Base-by-base conservation (phyloP, 2,797 vertebrate species). In the Enteromius anoplus region DNA sequence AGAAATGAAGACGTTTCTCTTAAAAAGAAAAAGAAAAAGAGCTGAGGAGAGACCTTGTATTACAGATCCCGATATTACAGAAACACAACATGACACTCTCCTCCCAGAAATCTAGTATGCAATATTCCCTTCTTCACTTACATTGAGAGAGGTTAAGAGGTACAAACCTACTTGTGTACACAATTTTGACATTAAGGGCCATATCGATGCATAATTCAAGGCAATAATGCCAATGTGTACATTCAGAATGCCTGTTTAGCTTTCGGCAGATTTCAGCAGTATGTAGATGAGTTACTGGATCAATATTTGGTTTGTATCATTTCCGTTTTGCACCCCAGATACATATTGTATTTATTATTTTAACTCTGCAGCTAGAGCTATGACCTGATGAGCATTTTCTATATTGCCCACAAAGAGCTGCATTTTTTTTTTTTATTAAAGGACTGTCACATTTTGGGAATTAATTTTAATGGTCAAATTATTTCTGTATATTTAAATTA, bases 1-100 rank as follows among this genome's bases (percentile, higher is more conserved):
- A 72, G 87, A 87, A 87, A 90, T 89, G 68, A 86, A 88, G 86
- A 87, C 83, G 88, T 88, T 84, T 84, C 65, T 86, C 60, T 78
- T 80, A 64, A 88, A 82, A 75, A 60, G 49, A 58, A 12, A 60
- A 19, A 21, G 21, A 60, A 55, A 23, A 26, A 60, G 10, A 23
- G 53, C 53, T 64, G 55, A 9, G 32, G 64, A 80, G 37, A 62
- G 51, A 79, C 69, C 62, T 75, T 65, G 69, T 62, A n/a, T n/a
- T n/a, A 65, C 40, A 77, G 76, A 78, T 40, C 23, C 68, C 8
- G 51, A 82, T 58, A 19, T 64, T 77, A 82, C 71, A 82, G 42
- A 85, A 85, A 84, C 84, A 86, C 84, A 85, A 71, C 87, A 86
- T 83, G 87, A 84, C 82, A 85, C 85, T 86, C 81, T 86, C 83